These are phyloP conservation scores for Anarhynchus alexandrinus DNA, from an alignment of 2,113 vertebrate genomes.

Conservation along the genomic window DNA sequence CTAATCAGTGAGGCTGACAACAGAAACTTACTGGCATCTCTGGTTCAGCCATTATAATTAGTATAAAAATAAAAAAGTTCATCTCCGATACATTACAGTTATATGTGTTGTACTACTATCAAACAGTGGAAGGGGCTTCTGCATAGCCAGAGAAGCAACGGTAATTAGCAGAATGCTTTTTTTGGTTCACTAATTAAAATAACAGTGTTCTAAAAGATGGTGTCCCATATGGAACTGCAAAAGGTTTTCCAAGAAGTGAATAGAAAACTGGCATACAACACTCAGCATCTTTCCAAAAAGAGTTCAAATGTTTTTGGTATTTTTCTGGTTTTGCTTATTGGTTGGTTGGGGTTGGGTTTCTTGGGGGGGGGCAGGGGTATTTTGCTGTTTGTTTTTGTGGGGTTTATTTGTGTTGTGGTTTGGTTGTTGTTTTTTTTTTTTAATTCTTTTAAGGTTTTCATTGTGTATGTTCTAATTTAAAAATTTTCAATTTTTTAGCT, in stretches of 20 bases:
- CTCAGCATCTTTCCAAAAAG: background rate
- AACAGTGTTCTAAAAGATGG: constrained; percentile 50
- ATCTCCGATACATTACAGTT: background rate
- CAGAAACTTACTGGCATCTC: background rate
- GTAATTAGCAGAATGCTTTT: constrained; percentile 53
- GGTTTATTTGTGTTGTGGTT: background rate
- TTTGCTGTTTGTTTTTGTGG: background rate
- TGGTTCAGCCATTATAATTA: background rate
- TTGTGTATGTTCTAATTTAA: accelerated
- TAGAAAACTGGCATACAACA: constrained; percentile 14
- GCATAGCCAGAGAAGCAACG: background rate
- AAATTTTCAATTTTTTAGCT: background rate
- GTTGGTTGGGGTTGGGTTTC: too few species aligned
- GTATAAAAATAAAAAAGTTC: background rate
- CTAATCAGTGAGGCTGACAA: background rate
- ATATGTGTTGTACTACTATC: background rate
- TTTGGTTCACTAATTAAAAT: constrained; percentile 62
- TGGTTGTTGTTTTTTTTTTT: background rate
- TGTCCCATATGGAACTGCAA: constrained; percentile 52
- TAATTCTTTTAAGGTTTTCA: background rate
- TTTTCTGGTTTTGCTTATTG: background rate
- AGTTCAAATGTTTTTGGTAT: background rate
- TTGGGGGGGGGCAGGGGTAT: background rate
- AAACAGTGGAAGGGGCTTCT: background rate
- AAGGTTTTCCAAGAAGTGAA: constrained; percentile 47